Base-by-base conservation (phyloP, 2,797 vertebrate genomes). In the Steatocranus sp. region DNA sequence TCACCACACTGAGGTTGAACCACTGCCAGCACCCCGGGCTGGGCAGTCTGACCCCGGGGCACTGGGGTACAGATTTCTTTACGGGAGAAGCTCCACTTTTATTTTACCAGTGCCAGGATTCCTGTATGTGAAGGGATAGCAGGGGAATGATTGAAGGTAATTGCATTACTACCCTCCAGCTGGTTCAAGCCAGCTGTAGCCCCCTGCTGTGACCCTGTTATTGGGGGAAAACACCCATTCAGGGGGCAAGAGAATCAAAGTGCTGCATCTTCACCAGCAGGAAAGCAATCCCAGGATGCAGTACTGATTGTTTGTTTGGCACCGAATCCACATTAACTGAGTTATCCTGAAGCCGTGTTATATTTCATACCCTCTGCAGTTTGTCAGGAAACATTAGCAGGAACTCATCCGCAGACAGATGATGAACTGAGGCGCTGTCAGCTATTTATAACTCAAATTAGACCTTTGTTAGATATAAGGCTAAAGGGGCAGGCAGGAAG, bases 371-470 rank as follows among this genome's bases (percentile, higher is more conserved):
- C 82, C 79, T 86, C 79, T 86, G 80, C 87, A 85, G 61, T 88
- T 87, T 89, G 82, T 88, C 87, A 86, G 86, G 88, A 91, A 92
- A 93, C 86, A 92, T 90, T 83, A 93, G 89, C 48, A 78, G 80
- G 80, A 83, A 80, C 80, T 56, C 77, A 18, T 74, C 81, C 46
- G n/a, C 79, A 75, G 75, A 77, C 77, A 84, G 1, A 90, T 84
- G 89, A 90, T 80, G 87, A 80, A 82, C 79, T 14, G 48, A 83
- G 86, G 78, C 84, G 25, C 58, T 86, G 78, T 84, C 79, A 58
- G 88, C 84, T 93, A 94, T 94, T 93, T 92, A 93, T 94, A 94
- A 88, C 90, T 85, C 80, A 11, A 87, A 70, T 77, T 61, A 86
- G 88, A 91, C 90, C 87, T 89, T 80, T 81, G 86, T 80, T 78